Percentiles rank a stretch among this genome's conserved stretches.
Evolutionary conservation across 64 coral and sea anemone genomes (phyloP).

Genomic region (Catalaphyllia jardinei): DNA sequence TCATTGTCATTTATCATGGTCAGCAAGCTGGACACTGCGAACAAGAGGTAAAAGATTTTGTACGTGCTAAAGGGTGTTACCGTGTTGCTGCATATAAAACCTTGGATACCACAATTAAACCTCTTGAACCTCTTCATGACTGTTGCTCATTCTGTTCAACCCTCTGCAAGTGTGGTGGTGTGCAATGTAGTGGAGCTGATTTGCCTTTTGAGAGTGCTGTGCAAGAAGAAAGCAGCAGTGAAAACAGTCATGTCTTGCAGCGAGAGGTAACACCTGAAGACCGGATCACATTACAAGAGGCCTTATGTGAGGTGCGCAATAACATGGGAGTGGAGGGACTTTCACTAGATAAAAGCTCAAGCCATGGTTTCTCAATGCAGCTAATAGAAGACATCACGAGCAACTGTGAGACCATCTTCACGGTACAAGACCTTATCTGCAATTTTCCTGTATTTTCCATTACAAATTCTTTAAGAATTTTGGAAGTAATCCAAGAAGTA

Average conservation of each 20-base stretch:
- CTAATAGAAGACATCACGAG: constrained; percentile 38
- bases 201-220: constrained; percentile 25
- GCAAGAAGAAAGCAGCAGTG: neutral
- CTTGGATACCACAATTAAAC: constrained; percentile 33
- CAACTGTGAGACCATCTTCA: constrained; percentile 54
- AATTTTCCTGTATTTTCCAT: constrained; percentile 61
- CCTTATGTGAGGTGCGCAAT: neutral
- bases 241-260: too few species aligned
- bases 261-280: constrained; percentile 15
- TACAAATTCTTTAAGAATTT: constrained; percentile 23
- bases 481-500: constrained; percentile 68
- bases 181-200: neutral
- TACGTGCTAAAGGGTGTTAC: constrained; percentile 20
- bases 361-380: constrained; percentile 54
- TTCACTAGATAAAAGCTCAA: constrained; percentile 26
- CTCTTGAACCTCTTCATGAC: constrained; percentile 29
- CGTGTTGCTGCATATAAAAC: constrained; percentile 14
- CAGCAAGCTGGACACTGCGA: constrained; percentile 45
- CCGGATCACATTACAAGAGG: neutral
- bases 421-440: constrained; percentile 13
- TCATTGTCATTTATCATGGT: neutral
- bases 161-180: constrained; percentile 36
- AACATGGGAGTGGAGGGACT: neutral
- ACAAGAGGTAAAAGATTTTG: constrained; percentile 43
- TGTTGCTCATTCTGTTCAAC: constrained; percentile 41